Conservation (phyloP, 2,888 invertebrate genomes). For the Sinohyriopsis cumingii region DNA sequence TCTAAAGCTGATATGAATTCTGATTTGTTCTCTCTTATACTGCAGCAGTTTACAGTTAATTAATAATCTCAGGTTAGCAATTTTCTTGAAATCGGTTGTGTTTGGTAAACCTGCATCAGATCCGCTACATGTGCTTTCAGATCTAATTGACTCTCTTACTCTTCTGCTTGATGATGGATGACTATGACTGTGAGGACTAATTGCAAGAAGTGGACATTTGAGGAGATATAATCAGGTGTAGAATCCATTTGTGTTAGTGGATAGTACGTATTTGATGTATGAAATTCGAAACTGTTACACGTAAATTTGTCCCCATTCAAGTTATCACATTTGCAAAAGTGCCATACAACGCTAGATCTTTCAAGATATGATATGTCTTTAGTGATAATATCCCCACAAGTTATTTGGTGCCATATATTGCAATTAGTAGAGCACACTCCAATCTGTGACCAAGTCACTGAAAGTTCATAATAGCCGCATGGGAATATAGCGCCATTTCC, state of each 20-base stretch:
- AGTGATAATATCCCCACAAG: slow-evolving; percentile 7
- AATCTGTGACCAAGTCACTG: no score
- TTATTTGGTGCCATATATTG: slow-evolving; percentile 11
- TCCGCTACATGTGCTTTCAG: background rate
- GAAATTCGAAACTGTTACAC: no score
- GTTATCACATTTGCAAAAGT: slow-evolving; percentile 16
- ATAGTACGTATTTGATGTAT: no score
- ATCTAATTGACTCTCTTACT: no score
- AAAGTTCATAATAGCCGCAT: no score
- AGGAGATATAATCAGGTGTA: slow-evolving; percentile 5
- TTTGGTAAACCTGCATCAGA: slow-evolving; percentile 1
- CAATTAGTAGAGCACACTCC: no score
- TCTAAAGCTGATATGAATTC: no score
- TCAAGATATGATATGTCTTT: slow-evolving; percentile 9
- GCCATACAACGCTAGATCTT: slow-evolving; percentile 9
- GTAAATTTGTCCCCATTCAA: no score
- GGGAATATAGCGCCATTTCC: no score
- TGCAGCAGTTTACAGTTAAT: slow-evolving; percentile 10
- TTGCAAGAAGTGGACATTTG: slow-evolving; percentile 17
- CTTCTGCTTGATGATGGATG: no score
- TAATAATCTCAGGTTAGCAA: slow-evolving; percentile 16
- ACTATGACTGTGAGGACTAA: no score
- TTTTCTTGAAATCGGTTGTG: slow-evolving; percentile 7
- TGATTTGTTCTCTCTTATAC: no score
- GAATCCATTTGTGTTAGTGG: slow-evolving; percentile 3